Evolutionary conservation across 2,113 vertebrate species (phyloP), one percentile per base, ranked within the genome.

Genomic region (Zosterops borbonicus): DNA sequence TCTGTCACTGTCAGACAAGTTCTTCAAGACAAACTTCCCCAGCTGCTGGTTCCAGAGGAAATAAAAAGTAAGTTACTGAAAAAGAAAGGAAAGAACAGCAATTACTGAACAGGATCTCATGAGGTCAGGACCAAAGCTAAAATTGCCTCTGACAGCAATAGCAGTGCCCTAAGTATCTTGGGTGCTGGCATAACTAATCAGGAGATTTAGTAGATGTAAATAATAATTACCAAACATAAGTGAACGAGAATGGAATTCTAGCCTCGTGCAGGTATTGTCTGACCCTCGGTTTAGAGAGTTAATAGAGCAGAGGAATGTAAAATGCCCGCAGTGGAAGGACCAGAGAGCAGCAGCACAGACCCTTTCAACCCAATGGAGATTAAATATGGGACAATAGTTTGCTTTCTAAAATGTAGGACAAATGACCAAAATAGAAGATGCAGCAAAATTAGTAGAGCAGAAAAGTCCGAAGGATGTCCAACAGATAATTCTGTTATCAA

Each of bases 401-500:
- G 89, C 80, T 94, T 91, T 82, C 56, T 42, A 70, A 92, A 94
- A 97, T 83, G 63, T 89, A 96, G 92, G 94, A 50, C 88, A 95
- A 91, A 86, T 87, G 80, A 96, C 91, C 91, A 88, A 94, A 96
- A 96, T 93, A 96, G 92, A 96, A 94, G 80, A 83, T 41, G 80
- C 49, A 69, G 92, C 50, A 64, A 87, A 96, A 93, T 97, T 91
- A 97, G 84, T 95, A 95, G 94, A 97, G 97, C 94, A 92, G 92
- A 97, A 96, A 87, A 90, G 90, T 91, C 86, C 62, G 90, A 95
- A 94, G 56, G 82, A 91, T 60, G 47, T 13, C 47, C 23, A 49
- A 49, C 47, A 49, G 83, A 49, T 90, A 94, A 91, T 76, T 80
- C 73, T 55, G 49, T 41, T 89, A 47, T 27, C 35, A 37, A 81